A percentile compares a stretch with the other conserved stretches of the same genome.
Evolutionary conservation across 35 echinoderm and acorn worm genomes (phyloP).

Genomic region (Anneissia japonica): DNA sequence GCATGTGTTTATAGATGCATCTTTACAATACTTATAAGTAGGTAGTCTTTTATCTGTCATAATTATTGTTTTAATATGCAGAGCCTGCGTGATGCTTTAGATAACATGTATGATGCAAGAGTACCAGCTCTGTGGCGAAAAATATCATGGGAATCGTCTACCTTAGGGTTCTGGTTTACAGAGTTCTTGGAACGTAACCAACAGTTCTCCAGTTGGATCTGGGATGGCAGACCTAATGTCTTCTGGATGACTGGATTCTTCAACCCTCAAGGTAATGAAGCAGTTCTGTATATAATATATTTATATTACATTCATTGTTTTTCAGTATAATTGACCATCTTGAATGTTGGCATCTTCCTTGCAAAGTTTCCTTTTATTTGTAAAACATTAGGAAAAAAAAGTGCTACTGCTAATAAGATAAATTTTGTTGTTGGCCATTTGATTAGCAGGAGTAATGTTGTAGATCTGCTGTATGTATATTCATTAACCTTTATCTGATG

Average conservation of each 20-base stretch:
- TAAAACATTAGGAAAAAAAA: too few species aligned
- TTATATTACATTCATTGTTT: neutral
- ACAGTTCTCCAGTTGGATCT: constrained; percentile 77
- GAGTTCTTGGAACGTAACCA: constrained; percentile 68
- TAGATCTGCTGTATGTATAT: too few species aligned
- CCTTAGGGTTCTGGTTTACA: constrained; percentile 93
- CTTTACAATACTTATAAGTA: too few species aligned
- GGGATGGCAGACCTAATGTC: constrained; percentile 75
- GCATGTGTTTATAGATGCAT: too few species aligned
- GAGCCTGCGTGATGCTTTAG: constrained; percentile 86
- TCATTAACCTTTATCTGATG: too few species aligned
- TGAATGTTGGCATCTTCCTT: neutral
- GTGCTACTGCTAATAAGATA: too few species aligned
- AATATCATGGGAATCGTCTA: constrained; percentile 82
- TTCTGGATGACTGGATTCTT: constrained; percentile 98
- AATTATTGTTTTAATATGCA: too few species aligned
- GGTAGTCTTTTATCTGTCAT: too few species aligned
- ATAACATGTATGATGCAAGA: constrained; percentile 91
- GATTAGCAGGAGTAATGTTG: too few species aligned
- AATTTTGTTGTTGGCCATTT: too few species aligned
- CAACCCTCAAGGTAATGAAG: constrained; percentile 73
- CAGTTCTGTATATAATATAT: neutral
- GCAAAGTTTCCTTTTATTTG: neutral
- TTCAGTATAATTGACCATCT: neutral
- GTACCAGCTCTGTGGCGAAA: constrained; percentile 80